A percentile compares a stretch with the other conserved stretches of the same genome.
Conservation (phyloP, 2,888 invertebrate species). For the Cataglyphis rosenhaueri region DNA sequence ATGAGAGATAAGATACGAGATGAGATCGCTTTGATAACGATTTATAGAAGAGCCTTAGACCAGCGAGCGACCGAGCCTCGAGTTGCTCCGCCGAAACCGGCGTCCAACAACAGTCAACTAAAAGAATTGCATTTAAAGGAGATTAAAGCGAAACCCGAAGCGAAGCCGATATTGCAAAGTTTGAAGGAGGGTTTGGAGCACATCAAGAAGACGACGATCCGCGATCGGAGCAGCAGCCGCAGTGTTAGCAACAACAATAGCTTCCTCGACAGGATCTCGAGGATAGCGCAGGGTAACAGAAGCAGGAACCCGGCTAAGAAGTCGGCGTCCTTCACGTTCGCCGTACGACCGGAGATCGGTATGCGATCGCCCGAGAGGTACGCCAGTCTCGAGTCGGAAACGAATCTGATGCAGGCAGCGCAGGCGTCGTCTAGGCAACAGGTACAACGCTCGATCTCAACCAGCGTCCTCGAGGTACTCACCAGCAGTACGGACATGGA, state of each 20-base stretch:
- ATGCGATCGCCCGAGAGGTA: constrained; percentile 83
- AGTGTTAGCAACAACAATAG: constrained; percentile 74
- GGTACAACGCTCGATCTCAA: constrained; percentile 83
- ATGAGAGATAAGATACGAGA: not conserved
- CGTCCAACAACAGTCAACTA: constrained; percentile 73
- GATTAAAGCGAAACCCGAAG: constrained; percentile 81
- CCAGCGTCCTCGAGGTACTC: constrained; percentile 81
- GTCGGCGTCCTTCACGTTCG: constrained; percentile 83
- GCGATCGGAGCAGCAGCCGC: constrained; percentile 78
- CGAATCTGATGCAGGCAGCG: constrained; percentile 75
- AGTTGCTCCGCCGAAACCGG: constrained; percentile 81
- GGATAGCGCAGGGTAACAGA: constrained; percentile 82
- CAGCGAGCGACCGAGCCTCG: constrained; percentile 83
- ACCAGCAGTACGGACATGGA: constrained; percentile 78
- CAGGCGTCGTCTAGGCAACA: constrained; percentile 74
- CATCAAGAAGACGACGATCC: constrained; percentile 82
- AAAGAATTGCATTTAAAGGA: constrained; percentile 82
- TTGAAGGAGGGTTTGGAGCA: constrained; percentile 82
- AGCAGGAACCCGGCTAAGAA: constrained; percentile 83
- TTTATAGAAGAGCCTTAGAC: constrained; percentile 82
- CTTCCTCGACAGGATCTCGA: constrained; percentile 81
- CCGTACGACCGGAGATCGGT: constrained; percentile 83
- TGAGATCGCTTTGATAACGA: constrained; percentile 16
- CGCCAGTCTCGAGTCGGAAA: constrained; percentile 82
- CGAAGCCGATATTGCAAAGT: constrained; percentile 82